Evolutionary conservation across 1,140 invertebrate genomes (phyloP), one percentile per base, ranked within the genome.

Genomic region (Drosophila teissieri): DNA sequence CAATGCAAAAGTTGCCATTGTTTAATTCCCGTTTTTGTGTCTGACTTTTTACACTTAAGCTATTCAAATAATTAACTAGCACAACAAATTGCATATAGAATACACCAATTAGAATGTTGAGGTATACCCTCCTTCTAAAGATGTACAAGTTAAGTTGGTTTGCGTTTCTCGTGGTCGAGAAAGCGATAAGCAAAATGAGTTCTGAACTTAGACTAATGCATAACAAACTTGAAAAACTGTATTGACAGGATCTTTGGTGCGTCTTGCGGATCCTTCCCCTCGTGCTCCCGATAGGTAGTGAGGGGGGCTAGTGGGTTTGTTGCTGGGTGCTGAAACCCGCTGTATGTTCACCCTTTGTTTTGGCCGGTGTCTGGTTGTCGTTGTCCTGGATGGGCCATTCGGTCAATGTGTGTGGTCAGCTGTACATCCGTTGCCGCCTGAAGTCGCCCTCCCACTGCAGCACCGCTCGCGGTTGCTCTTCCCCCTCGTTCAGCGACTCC

Each of bases 221-320:
- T 51, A 86, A 81, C 68, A 86, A 75, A 74, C 27, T 67, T 40
- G 40, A 57, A 53, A 77, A 73, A 54, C 51, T 55, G 53, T 78
- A 77, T 56, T 52, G 78, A 81, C 60, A 73, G 78, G 82, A 81
- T 85, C 82, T 85, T 85, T 86, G 81, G 81, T 81, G 78, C 57
- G 56, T 55, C 60, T 58, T 58, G 54, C 57, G 68, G 77, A 80
- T 80, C 79, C 79, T 45, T 58, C 54, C 45, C 74, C 56, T 40
- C 27, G 48, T 27, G 10, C 22, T 45, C 37, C 64, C n/a, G 34
- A 17, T 44, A n/a, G 11, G 39, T 39, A 27, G 19, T 24, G 14
- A 48, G 22, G 12, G 22, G 14, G 6, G 48, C 31, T 51, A 51
- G 27, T 51, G 27, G 48, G 27, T 51, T 10, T 15, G n/a, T 51